A percentile compares a stretch with the other conserved stretches of the same genome.
Conservation (phyloP, 2,113 vertebrate genomes). For the Mastomys natalensis region DNA sequence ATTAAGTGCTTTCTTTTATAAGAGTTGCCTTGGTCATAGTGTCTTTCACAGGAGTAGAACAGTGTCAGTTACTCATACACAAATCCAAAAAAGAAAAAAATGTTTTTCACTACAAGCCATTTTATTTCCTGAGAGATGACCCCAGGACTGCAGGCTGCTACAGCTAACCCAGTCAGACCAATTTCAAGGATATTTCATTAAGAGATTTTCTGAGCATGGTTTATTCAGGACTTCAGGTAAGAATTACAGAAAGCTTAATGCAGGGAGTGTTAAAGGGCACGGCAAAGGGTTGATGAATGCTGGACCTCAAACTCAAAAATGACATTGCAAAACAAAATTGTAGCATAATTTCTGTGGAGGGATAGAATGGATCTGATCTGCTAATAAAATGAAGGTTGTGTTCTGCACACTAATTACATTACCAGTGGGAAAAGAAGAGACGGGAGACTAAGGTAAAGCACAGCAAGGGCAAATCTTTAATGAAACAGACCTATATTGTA, state of each 20-base stretch:
- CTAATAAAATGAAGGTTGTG: neutral
- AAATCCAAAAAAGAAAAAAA: neutral
- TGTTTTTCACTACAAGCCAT: neutral
- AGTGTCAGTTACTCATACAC: neutral
- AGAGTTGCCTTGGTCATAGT: neutral
- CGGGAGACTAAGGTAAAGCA: neutral
- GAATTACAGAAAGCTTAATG: neutral
- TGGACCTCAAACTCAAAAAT: neutral
- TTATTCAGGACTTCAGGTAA: neutral
- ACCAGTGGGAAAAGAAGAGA: neutral
- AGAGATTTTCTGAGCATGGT: neutral
- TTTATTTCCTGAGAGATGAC: neutral
- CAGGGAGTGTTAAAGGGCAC: neutral
- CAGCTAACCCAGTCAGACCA: neutral
- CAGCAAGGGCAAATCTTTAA: slow-evolving; percentile 1
- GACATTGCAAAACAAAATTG: neutral
- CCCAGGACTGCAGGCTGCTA: neutral
- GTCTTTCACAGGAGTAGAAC: neutral
- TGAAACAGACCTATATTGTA: neutral
- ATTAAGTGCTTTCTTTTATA: neutral
- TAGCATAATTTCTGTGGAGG: neutral
- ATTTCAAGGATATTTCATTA: neutral
- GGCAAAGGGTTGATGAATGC: neutral
- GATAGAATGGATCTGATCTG: neutral
- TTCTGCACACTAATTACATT: neutral